These are phyloP conservation scores for Gymnobelideus leadbeateri DNA, from an alignment of 2,113 vertebrate species.

Conservation along the genomic window DNA sequence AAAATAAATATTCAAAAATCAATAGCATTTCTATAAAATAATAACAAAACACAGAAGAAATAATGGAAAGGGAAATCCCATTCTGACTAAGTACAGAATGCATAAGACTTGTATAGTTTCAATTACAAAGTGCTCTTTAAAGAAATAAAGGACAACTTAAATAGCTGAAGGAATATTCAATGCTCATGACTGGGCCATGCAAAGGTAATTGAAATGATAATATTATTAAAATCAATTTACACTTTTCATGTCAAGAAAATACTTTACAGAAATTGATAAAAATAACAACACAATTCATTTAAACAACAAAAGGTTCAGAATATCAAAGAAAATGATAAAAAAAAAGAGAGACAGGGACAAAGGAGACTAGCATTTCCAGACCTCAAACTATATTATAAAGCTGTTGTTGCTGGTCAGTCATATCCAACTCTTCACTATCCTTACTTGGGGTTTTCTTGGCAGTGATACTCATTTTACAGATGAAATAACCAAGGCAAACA, in stretches of 20 bases:
- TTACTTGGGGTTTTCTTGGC: not conserved
- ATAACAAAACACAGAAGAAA: not conserved
- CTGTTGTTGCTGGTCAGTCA: not conserved
- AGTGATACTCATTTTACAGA: not conserved
- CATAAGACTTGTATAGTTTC: not conserved
- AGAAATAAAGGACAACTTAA: not conserved
- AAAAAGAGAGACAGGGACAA: not conserved
- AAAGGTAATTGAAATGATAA: not conserved
- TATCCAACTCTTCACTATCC: not conserved
- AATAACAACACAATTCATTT: not conserved
- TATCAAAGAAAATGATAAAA: not conserved
- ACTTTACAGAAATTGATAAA: not conserved
- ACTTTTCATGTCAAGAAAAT: not conserved
- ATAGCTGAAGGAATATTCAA: not conserved
- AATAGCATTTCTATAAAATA: not conserved
- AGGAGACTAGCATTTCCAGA: not conserved
- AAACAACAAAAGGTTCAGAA: not conserved
- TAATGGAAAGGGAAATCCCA: not conserved
- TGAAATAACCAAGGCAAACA: not conserved
- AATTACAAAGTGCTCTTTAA: not conserved
- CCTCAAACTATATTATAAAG: not conserved
- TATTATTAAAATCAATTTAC: not conserved
- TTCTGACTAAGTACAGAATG: not conserved
- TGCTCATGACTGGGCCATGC: not conserved
- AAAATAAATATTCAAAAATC: not conserved